phyloP scores from a whole-genome alignment of 2,113 vertebrate species.

The Cyprinodon variegatus region DNA sequence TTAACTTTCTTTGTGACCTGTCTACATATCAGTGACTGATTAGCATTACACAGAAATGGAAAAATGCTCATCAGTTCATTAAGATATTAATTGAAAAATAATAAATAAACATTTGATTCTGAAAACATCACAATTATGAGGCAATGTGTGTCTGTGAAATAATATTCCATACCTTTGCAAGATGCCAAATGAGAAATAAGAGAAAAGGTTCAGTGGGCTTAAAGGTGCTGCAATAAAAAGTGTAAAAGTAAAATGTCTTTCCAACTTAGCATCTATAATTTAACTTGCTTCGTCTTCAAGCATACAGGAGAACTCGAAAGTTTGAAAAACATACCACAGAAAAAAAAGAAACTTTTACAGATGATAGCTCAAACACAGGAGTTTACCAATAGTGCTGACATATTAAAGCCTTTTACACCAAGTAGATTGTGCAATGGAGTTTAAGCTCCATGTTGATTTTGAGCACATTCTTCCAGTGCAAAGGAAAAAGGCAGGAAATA shows the following conservation, averaged over 20 bases:
- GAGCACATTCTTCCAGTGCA: slow-evolving; percentile 23
- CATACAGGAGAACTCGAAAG: neutral
- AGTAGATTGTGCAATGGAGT: slow-evolving; percentile 5
- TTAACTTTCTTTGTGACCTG: too few species aligned
- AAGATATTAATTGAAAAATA: neutral
- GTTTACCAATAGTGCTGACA: slow-evolving; percentile 5
- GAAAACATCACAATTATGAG: neutral
- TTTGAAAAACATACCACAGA: slow-evolving; percentile 11
- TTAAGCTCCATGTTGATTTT: slow-evolving; percentile 33
- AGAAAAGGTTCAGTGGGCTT: neutral
- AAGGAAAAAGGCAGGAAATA: slow-evolving; percentile 3
- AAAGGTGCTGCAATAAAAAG: neutral
- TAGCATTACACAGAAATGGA: too few species aligned
- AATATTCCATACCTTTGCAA: neutral
- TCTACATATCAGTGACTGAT: too few species aligned
- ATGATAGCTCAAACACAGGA: neutral
- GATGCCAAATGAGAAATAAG: neutral
- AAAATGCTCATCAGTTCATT: too few species aligned
- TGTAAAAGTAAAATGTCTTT: neutral
- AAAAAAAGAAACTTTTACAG: neutral
- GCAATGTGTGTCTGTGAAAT: neutral
- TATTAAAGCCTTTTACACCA: slow-evolving; percentile 20
- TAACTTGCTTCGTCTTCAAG: neutral
- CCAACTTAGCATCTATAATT: neutral
- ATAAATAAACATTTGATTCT: neutral